phyloP scores from a whole-genome alignment of 2,113 vertebrate genomes.

The Pyrgilauda ruficollis region DNA sequence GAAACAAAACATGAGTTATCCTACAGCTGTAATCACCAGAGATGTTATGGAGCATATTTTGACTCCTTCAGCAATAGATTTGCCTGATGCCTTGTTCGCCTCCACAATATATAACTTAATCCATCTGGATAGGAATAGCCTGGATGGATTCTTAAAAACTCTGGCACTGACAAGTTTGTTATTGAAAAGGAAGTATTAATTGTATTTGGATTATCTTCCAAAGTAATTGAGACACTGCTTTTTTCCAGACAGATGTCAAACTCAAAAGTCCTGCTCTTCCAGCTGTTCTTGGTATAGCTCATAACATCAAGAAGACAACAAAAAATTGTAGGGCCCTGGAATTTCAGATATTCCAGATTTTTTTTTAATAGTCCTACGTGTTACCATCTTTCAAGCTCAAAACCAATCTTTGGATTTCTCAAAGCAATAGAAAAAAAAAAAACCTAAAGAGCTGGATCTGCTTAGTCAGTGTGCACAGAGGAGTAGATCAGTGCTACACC shows the following conservation, averaged over 20 bases:
- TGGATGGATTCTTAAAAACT: conserved; percentile 29
- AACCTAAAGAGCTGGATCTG: background rate
- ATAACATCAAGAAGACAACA: background rate
- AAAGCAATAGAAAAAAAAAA: background rate
- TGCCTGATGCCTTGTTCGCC: background rate
- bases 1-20: conserved; percentile 35
- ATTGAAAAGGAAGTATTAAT: conserved; percentile 49
- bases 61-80: conserved; percentile 33
- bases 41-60: conserved; percentile 27
- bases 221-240: conserved; percentile 10
- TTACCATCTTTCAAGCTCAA: background rate
- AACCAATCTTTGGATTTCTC: background rate
- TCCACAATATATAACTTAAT: conserved; percentile 24
- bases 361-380: background rate
- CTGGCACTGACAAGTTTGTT: conserved; percentile 21
- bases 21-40: conserved; percentile 54
- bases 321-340: background rate
- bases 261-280: background rate
- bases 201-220: conserved; percentile 37
- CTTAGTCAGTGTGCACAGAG: background rate
- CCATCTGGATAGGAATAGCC: conserved; percentile 34
- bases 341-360: background rate
- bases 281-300: conserved; percentile 5
- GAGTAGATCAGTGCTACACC: background rate
- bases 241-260: conserved; percentile 20